Evolutionary conservation across 2,797 vertebrate species (phyloP).

Genomic region (Silurus lanzhouensis): DNA sequence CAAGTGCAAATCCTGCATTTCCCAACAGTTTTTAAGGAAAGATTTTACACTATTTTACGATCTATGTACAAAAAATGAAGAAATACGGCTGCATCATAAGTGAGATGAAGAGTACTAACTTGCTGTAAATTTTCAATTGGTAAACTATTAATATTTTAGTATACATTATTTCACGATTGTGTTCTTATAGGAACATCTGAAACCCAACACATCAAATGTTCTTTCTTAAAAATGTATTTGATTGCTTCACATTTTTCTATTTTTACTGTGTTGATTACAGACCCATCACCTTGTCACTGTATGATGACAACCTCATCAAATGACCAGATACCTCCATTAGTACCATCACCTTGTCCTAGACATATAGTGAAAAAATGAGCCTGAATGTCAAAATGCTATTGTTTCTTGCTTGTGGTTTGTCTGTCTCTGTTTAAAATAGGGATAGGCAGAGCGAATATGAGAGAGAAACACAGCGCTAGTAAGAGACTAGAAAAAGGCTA

Average conservation of each 20-base stretch:
- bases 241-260: background rate
- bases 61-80: background rate
- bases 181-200: background rate
- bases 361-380: background rate
- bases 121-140: no score
- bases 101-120: no score
- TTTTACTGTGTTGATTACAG: constrained; percentile 13
- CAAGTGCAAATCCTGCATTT: background rate
- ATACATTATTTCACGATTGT: background rate
- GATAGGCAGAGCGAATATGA: constrained; percentile 4
- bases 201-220: background rate
- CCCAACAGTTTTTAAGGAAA: no score
- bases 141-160: background rate
- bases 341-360: background rate
- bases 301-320: background rate
- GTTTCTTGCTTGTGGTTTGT: constrained; percentile 30
- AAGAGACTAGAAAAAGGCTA: constrained; percentile 43
- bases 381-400: background rate
- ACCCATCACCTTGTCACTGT: background rate
- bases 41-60: no score
- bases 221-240: background rate
- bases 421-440: constrained; percentile 48
- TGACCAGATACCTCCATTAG: background rate
- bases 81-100: background rate
- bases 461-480: constrained; percentile 35